Base-by-base conservation (phyloP, 2,113 vertebrate species). In the Bujurquina vittata region DNA sequence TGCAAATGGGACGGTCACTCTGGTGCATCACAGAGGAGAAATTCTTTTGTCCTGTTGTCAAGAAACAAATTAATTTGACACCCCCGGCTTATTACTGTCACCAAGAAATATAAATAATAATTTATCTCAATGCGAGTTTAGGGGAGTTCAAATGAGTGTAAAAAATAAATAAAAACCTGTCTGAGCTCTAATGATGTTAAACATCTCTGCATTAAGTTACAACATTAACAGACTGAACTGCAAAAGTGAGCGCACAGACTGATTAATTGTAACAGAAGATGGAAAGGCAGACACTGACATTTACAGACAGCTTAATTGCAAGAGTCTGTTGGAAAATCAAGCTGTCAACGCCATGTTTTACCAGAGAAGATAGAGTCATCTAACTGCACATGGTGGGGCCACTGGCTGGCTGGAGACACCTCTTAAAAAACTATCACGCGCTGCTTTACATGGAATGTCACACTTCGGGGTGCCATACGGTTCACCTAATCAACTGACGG, bases 361-460 rank as follows among this genome's bases (percentile, higher is more conserved):
- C 75, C 78, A 84, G 72, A 72, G 69, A 78, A 46, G 54, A 85
- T 56, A 76, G 77, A 90, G 74, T 82, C 80, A 67, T 90, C 61
- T 55, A 75, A 82, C 84, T 87, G 83, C 85, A 88, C 79, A 90
- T 80, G 84, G 57, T 18, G 11, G 49, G 35, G 79, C 86, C 84
- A 77, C 84, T 31, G 84, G 84, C 85, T 26, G 63, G 75, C 54
- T 90, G 76, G 82, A 94, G 84, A 90, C 89, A 91, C 90, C 90
- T 94, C 87, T 89, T 93, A 91, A 93, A 92, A 91, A 80, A 75
- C 79, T 31, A 81, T 90, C 82, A 88, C 72, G 49, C 62, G 65
- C 72, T 62, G 83, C 86, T 91, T 91, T 88, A 86, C 77, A 88
- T 75, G 85, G 90, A 93, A 94, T 88, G 85, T 91, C 83, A 91